phyloP scores from a whole-genome alignment of 2,888 invertebrate genomes.

The Gerris lacustris region DNA sequence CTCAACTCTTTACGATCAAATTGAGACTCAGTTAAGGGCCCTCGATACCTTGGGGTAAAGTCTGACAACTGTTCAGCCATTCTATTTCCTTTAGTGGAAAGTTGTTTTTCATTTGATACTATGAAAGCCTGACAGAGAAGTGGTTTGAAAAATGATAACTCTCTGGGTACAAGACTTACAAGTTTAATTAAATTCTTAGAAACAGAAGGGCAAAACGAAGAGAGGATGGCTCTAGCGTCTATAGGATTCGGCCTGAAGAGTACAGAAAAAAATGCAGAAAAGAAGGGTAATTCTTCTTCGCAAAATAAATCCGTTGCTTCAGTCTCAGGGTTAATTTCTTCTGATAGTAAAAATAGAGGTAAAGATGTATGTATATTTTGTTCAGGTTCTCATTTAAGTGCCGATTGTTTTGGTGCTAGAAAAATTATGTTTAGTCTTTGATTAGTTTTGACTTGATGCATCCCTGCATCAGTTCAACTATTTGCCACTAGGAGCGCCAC shows the following conservation, averaged over 20 bases:
- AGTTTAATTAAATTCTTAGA: constrained; percentile 6
- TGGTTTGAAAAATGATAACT: background rate
- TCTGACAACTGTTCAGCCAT: constrained; percentile 9
- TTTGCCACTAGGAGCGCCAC: too few species aligned
- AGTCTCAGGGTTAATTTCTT: background rate
- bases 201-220: constrained; percentile 12
- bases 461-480: too few species aligned
- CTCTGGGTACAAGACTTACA: background rate
- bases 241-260: background rate
- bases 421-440: too few species aligned
- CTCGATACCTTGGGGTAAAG: constrained; percentile 14
- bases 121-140: constrained; percentile 15
- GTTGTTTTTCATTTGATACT: background rate
- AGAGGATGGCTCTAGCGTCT: constrained; percentile 5
- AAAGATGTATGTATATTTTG: background rate
- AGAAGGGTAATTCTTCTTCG: background rate
- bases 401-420: background rate
- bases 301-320: background rate
- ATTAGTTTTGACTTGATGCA: too few species aligned
- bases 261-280: background rate
- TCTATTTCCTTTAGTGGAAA: constrained; percentile 16
- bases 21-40: constrained; percentile 13
- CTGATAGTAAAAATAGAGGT: background rate
- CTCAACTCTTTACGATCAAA: background rate
- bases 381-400: background rate